phyloP scores from a whole-genome alignment of 1,140 invertebrate genomes.

The Neotoxoptera formosana region DNA sequence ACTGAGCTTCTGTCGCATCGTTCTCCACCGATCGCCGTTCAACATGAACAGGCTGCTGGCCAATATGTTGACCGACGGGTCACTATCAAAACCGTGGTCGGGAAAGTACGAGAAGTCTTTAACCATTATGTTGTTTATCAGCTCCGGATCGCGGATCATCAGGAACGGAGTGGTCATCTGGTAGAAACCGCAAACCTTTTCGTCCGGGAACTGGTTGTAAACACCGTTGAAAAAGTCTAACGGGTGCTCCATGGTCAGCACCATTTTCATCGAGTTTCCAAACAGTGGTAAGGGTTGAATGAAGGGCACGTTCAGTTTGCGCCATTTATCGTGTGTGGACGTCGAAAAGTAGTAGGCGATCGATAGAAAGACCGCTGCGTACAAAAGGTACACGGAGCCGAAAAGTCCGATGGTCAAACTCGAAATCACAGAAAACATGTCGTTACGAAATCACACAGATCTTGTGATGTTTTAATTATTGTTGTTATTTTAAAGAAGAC shows the following conservation, averaged over 20 bases:
- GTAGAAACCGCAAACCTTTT: conserved; percentile 56
- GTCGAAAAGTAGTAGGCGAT: background rate
- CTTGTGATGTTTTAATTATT: background rate
- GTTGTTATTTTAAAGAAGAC: background rate
- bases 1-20: conserved; percentile 69
- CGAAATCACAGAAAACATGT: background rate
- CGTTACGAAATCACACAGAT: background rate
- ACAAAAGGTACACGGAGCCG: background rate
- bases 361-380: background rate
- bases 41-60: conserved; percentile 66
- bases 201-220: background rate
- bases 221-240: background rate
- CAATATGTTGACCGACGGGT: conserved; percentile 66
- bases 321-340: conserved; percentile 56
- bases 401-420: background rate
- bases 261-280: conserved; percentile 50
- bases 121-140: conserved; percentile 64
- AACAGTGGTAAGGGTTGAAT: conserved; percentile 58
- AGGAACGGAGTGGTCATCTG: conserved; percentile 59
- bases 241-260: background rate
- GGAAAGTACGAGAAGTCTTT: conserved; percentile 68
- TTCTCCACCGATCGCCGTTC: conserved; percentile 69
- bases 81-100: conserved; percentile 65
- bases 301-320: conserved; percentile 54
- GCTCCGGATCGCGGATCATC: conserved; percentile 50